Percentiles rank a stretch among this genome's conserved stretches.
phyloP scores from a whole-genome alignment of 2,888 invertebrate species.

The Agrotis segetum region DNA sequence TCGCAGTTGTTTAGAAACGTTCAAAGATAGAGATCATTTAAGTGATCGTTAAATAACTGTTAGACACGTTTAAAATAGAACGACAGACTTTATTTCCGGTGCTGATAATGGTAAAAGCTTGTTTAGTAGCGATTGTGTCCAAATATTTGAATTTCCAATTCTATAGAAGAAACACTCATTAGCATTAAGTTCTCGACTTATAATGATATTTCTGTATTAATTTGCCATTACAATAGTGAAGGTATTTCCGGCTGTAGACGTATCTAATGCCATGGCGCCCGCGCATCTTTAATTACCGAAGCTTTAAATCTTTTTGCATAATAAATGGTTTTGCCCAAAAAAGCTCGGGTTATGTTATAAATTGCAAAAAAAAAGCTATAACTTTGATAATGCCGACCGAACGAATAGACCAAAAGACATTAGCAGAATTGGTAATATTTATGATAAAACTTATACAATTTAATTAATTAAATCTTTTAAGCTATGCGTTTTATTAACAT shows the following conservation, averaged over 20 bases:
- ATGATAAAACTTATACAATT: slow-evolving; percentile 64
- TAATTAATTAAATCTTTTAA: slow-evolving; percentile 51
- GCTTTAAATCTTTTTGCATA: slow-evolving; percentile 76
- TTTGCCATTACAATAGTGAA: slow-evolving; percentile 70
- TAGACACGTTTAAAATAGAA: slow-evolving; percentile 63
- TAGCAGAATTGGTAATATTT: slow-evolving; percentile 51
- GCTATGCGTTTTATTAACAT: slow-evolving; percentile 16
- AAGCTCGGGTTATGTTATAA: slow-evolving; percentile 56
- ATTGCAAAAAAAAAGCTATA: slow-evolving; percentile 58
- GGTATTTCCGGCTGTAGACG: slow-evolving; percentile 76
- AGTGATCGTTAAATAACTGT: slow-evolving; percentile 68
- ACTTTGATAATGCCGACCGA: slow-evolving; percentile 71
- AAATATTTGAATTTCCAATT: slow-evolving; percentile 66
- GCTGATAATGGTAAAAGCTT: slow-evolving; percentile 73
- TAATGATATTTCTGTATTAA: slow-evolving; percentile 59
- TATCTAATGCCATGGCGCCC: slow-evolving; percentile 67
- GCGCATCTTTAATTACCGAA: slow-evolving; percentile 71
- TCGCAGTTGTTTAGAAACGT: slow-evolving; percentile 47
- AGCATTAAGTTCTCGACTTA: slow-evolving; percentile 56
- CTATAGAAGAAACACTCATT: slow-evolving; percentile 58
- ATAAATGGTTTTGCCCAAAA: slow-evolving; percentile 74
- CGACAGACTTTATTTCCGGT: slow-evolving; percentile 70
- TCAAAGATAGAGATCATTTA: slow-evolving; percentile 62
- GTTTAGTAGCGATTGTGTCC: slow-evolving; percentile 59
- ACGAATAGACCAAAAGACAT: slow-evolving; percentile 55